Evolutionary conservation across 2,113 vertebrate genomes (phyloP).

Genomic region (Eurystomus gularis): DNA sequence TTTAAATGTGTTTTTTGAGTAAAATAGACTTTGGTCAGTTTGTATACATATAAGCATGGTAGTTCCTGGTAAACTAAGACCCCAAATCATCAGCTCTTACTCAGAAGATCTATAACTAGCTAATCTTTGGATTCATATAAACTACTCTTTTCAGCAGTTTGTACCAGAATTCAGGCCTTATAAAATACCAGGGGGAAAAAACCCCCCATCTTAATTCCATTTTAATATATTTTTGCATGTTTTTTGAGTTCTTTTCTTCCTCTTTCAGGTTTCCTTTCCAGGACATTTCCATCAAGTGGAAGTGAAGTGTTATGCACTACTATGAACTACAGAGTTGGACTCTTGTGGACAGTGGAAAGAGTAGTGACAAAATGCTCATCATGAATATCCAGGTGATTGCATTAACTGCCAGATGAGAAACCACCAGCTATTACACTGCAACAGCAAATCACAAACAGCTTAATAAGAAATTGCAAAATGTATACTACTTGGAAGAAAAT

Average conservation of each 20-base stretch:
- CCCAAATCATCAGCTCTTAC: not conserved
- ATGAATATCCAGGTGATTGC: not conserved
- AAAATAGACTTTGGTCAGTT: constrained; percentile 11
- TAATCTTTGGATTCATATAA: not conserved
- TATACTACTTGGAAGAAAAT: not conserved
- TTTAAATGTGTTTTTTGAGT: constrained; percentile 29
- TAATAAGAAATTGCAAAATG: not conserved
- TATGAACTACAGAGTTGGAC: not conserved
- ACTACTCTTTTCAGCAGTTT: not conserved
- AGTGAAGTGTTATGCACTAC: not conserved
- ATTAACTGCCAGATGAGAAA: not conserved
- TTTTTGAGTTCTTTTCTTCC: not conserved
- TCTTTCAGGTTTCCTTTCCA: not conserved
- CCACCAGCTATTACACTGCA: not conserved
- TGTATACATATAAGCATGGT: not conserved
- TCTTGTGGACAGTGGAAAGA: not conserved
- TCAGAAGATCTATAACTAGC: not conserved
- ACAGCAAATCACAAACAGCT: not conserved
- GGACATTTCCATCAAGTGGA: not conserved
- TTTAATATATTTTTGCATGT: not conserved
- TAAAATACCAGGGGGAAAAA: not conserved
- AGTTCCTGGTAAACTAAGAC: not conserved
- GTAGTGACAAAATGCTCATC: not conserved
- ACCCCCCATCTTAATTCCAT: not conserved
- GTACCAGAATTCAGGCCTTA: not conserved